Percentiles rank a stretch among this genome's conserved stretches.
Evolutionary conservation across 2,113 vertebrate genomes (phyloP).

Genomic region (Nicator chloris): DNA sequence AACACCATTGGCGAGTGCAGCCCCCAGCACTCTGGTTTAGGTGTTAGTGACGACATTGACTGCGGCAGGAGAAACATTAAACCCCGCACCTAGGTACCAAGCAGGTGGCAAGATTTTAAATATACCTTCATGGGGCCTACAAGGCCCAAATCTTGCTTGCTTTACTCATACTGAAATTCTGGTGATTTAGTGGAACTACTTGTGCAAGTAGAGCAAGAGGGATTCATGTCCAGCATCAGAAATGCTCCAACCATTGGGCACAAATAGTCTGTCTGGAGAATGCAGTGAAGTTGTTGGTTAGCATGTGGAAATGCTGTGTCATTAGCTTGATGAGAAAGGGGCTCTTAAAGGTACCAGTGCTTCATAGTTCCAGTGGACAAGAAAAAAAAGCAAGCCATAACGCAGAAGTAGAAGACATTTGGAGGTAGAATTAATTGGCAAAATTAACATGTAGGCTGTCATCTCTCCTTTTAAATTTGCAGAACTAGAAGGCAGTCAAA

Average conservation of each 20-base stretch:
- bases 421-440: background rate
- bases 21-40: background rate
- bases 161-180: background rate
- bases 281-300: background rate
- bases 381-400: background rate
- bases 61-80: background rate
- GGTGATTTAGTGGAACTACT: background rate
- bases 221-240: background rate
- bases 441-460: background rate
- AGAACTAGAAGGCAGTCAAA: background rate
- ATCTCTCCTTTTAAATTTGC: background rate
- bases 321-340: background rate
- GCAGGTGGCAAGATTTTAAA: background rate
- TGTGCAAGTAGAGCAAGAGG: background rate
- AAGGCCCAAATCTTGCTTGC: background rate
- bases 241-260: background rate
- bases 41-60: slow-evolving; percentile 20
- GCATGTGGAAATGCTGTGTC: background rate
- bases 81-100: background rate
- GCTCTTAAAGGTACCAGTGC: background rate
- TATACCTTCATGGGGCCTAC: background rate
- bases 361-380: background rate
- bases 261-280: background rate
- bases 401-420: background rate
- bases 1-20: background rate